Conservation (phyloP, 2,797 vertebrate genomes). For the Molossus alvarezi region DNA sequence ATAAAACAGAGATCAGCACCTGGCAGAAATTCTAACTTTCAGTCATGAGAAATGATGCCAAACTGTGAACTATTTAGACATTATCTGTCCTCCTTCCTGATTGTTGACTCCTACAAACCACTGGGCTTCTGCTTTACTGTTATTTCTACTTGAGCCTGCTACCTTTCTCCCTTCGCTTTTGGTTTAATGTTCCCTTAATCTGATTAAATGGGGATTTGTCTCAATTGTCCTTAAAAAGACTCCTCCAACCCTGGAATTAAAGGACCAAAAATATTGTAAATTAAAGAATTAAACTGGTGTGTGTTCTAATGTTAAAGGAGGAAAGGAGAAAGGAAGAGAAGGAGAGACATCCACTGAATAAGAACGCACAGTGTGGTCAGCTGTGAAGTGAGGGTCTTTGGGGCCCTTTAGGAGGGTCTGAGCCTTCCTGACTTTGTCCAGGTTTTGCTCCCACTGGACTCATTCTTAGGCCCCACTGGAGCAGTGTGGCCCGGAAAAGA, state of each 20-base stretch:
- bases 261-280: constrained; percentile 8
- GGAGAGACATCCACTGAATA: background rate
- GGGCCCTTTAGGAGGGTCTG: background rate
- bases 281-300: constrained; percentile 1
- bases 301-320: background rate
- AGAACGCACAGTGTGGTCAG: background rate
- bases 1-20: background rate
- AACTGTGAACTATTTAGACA: background rate
- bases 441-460: background rate
- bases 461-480: background rate
- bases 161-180: background rate
- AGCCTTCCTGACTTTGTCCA: constrained; percentile 22
- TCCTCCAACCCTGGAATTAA: constrained; percentile 3
- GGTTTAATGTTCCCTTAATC: constrained; percentile 6
- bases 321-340: background rate
- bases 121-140: background rate
- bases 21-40: background rate
- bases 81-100: background rate
- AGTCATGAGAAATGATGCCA: background rate
- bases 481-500: background rate
- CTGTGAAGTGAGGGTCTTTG: background rate
- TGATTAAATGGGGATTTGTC: constrained; percentile 32
- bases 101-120: background rate
- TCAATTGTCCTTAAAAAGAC: constrained; percentile 24
- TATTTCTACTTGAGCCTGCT: background rate